Evolutionary conservation across 2,888 invertebrate species (phyloP).

Genomic region (Trissoscelio sp.): DNA sequence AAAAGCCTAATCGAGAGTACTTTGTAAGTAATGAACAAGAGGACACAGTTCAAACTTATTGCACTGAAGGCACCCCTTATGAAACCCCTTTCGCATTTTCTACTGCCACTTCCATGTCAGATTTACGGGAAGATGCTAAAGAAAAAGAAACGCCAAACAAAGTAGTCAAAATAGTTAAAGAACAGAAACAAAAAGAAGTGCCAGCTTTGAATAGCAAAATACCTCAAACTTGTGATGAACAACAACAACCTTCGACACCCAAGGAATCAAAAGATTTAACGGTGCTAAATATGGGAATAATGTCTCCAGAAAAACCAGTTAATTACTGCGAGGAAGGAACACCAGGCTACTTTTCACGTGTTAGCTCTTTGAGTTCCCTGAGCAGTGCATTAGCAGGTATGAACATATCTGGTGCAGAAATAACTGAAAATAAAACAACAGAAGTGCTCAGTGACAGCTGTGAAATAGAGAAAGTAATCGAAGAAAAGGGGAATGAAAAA

Average conservation of each 20-base stretch:
- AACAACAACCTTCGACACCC: conserved; percentile 60
- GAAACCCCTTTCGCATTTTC: conserved; percentile 90
- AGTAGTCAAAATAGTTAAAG: conserved; percentile 68
- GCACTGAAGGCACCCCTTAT: conserved; percentile 95
- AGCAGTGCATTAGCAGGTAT: conserved; percentile 75
- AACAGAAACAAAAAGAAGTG: conserved; percentile 68
- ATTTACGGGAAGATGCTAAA: conserved; percentile 86
- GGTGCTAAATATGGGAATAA: conserved; percentile 86
- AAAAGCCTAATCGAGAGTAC: conserved; percentile 77
- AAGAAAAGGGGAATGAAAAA: conserved; percentile 39
- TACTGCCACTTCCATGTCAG: conserved; percentile 95
- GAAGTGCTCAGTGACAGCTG: conserved; percentile 32
- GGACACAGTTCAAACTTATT: conserved; percentile 95
- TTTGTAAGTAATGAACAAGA: conserved; percentile 83
- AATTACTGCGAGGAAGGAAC: conserved; percentile 95
- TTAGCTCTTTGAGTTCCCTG: conserved; percentile 85
- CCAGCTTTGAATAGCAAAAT: conserved; percentile 51
- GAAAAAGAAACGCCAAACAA: conserved; percentile 76
- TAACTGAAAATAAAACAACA: conserved; percentile 56
- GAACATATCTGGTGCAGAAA: conserved; percentile 68
- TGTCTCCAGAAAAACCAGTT: conserved; percentile 89
- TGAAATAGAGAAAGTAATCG: conserved; percentile 41
- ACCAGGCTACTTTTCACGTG: conserved; percentile 90
- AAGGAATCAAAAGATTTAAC: conserved; percentile 72
- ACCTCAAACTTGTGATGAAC: conserved; percentile 55